Evolutionary conservation across 2,888 invertebrate genomes (phyloP), one percentile per base, ranked within the genome.

Genomic region (Phortica okadai): DNA sequence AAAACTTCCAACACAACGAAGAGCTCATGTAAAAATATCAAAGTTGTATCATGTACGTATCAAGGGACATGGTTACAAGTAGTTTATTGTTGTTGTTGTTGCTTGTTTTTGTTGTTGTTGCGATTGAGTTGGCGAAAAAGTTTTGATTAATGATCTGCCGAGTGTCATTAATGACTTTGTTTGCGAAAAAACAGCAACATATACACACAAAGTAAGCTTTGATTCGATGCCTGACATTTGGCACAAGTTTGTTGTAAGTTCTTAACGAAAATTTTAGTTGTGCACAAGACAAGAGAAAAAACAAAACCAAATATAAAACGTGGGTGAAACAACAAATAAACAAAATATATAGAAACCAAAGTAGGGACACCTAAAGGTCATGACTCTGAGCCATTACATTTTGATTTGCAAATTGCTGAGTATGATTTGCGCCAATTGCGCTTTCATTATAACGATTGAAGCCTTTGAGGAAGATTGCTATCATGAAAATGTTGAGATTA

Each of bases 381-480:
- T 54, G 54, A 11, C 21, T 62, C 8, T 62, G 25, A 6, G 25
- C 25, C 6, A 70, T 50, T 50, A 8, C 8, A 8, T 50, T 16
- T 42, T 70, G 6, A 11, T 45, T 42, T 54, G 8, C 4, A 1
- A 16, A 5, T 10, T 70, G 14, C 25, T 70, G 54, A 21, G 21
- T 6, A 21, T 70, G 14, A 6, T 25, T 21, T 8, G 4, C 16
- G 14, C 0, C 14, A 16, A 11, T n/a, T 1, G n/a, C 4, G 75
- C 82, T 0, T 86, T 84, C 21, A 50, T 81, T 10, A 64, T 87
- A 10, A 86, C 88, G 0, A 72, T 86, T 14, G 85, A 86, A 66
- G 81, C 85, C 14, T 88, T 88, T 10, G 83, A 86, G n/a, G 75
- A 62, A 0, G 64, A 8, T 41, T 86, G 85, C 45, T 88, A 85